Evolutionary conservation across 23 tunicate genomes (phyloP).

Genomic region (Clavelina lepadiformis): DNA sequence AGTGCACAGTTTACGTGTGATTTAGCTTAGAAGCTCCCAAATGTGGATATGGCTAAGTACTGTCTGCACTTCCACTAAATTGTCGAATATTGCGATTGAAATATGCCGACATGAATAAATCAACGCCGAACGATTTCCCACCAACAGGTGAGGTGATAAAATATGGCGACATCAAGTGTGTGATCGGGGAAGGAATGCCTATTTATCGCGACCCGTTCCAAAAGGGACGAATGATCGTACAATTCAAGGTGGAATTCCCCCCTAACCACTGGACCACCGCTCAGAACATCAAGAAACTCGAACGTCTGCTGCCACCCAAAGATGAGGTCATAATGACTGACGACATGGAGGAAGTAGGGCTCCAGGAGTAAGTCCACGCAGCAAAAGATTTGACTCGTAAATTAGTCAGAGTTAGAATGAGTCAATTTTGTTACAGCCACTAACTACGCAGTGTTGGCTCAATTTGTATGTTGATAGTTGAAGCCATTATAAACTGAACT

Average conservation of each 20-base stretch:
- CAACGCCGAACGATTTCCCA: too few relatives aligned
- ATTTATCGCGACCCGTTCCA: constrained; percentile 84
- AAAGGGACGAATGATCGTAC: constrained; percentile 82
- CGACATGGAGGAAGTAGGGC: constrained; percentile 72
- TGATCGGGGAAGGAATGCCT: constrained; percentile 96
- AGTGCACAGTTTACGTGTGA: not conserved
- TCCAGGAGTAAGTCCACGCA: constrained; percentile 70
- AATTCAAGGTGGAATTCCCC: constrained; percentile 75
- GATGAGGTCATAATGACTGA: constrained; percentile 38
- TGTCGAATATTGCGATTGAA: not conserved
- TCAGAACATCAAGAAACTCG: constrained; percentile 42
- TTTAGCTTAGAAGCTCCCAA: not conserved
- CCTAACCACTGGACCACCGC: constrained; percentile 63
- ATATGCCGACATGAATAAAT: not conserved
- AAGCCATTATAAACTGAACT: not conserved
- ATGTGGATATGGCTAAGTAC: too few relatives aligned
- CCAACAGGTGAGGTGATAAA: constrained; percentile 82
- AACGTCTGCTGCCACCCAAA: constrained; percentile 69
- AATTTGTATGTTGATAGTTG: too few relatives aligned
- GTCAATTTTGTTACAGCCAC: too few relatives aligned
- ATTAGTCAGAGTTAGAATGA: too few relatives aligned
- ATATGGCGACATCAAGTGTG: constrained; percentile 67
- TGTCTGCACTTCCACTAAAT: constrained; percentile 4
- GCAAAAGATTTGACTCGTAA: too few relatives aligned
- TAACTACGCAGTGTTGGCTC: too few relatives aligned